phyloP scores from a whole-genome alignment of 2,888 invertebrate species.

The Nebria brevicollis region DNA sequence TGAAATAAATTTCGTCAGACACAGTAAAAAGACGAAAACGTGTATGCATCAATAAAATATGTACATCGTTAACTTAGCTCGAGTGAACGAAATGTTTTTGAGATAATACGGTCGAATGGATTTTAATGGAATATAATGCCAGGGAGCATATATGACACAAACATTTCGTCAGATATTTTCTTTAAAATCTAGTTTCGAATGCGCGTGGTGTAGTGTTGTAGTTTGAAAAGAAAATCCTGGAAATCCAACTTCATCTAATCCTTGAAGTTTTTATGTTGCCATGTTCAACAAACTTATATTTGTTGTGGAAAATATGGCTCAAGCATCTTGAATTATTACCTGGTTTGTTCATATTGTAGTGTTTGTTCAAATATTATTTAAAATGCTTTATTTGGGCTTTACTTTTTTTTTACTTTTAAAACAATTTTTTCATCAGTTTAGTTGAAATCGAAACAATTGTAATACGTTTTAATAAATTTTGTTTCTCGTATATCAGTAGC shows the following conservation, averaged over 20 bases:
- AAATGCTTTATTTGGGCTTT: not conserved
- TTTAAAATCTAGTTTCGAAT: conserved; percentile 24
- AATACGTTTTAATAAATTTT: too few species aligned
- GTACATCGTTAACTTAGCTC: not conserved
- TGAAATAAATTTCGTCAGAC: not conserved
- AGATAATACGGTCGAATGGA: not conserved
- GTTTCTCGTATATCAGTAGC: too few species aligned
- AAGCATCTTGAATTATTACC: conserved; percentile 3
- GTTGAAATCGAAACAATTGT: too few species aligned
- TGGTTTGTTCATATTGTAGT: not conserved
- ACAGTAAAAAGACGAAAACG: not conserved
- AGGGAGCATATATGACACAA: not conserved
- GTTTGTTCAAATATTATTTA: not conserved
- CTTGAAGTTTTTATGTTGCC: conserved; percentile 22
- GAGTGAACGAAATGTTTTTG: not conserved
- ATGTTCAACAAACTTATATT: conserved; percentile 7
- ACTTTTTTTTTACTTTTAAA: too few species aligned
- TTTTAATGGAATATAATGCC: not conserved
- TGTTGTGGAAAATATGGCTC: not conserved
- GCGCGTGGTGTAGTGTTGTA: conserved; percentile 2
- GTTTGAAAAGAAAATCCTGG: not conserved
- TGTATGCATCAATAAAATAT: not conserved
- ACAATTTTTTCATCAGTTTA: not conserved
- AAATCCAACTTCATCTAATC: conserved; percentile 25
- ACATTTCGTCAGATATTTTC: not conserved